Evolutionary conservation across 2,113 vertebrate genomes (phyloP).

Genomic region (Chloropsis hardwickii): DNA sequence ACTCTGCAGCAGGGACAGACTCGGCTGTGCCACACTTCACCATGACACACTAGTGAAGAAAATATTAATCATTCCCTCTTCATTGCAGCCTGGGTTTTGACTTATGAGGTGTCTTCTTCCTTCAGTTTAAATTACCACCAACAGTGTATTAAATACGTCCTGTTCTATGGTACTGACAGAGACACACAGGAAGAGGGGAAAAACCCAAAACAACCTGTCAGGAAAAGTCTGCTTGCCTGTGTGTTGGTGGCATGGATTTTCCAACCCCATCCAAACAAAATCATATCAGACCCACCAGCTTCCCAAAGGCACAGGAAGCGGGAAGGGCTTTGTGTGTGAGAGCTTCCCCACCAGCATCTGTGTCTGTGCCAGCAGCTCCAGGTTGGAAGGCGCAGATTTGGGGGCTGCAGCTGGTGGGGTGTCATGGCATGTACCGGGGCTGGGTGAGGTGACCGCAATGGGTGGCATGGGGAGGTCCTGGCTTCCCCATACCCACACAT

Average conservation of each 20-base stretch:
- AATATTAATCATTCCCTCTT: conserved; percentile 19
- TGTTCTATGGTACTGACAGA: neutral
- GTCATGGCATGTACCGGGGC: fast-evolving
- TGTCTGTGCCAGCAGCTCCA: fast-evolving
- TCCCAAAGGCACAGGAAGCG: neutral
- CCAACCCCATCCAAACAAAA: neutral
- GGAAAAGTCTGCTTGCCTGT: neutral
- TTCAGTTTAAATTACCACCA: conserved; percentile 27
- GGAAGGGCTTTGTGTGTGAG: neutral
- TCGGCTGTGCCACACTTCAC: neutral
- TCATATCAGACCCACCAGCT: neutral
- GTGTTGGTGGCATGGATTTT: neutral
- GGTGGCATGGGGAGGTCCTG: neutral
- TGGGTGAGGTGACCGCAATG: fast-evolving
- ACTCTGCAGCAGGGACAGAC: neutral
- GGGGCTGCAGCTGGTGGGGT: neutral
- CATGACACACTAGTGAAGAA: neutral
- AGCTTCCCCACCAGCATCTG: fast-evolving
- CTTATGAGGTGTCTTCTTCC: neutral
- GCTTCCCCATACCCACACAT: neutral
- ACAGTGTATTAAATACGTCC: neutral
- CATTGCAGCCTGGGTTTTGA: neutral
- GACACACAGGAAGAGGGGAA: neutral
- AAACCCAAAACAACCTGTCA: neutral
- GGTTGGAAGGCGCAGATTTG: neutral